phyloP scores from a whole-genome alignment of 23 tunicate genomes.

The Halocynthia roretzi region DNA sequence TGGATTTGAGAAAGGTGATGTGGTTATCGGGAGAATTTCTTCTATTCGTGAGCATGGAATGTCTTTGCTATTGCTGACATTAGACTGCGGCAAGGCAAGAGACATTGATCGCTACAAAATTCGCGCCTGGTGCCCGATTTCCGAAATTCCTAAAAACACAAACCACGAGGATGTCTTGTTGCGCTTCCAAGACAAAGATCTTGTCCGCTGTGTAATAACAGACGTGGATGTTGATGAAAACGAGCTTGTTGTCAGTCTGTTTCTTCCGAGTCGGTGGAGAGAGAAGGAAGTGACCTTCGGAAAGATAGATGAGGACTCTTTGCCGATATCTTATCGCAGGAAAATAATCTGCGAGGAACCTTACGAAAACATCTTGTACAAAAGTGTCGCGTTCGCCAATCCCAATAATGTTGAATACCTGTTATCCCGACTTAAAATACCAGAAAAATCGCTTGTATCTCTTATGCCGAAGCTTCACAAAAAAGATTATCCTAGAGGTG shows the following conservation, averaged over 20 bases:
- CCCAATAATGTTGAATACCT: slow-evolving; percentile 51
- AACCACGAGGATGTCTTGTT: slow-evolving; percentile 60
- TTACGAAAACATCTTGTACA: slow-evolving; percentile 40
- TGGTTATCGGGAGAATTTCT: slow-evolving; percentile 54
- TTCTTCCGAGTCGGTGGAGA: neutral
- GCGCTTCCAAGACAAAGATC: slow-evolving; percentile 38
- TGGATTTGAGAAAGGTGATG: slow-evolving; percentile 48
- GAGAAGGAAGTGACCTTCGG: slow-evolving; percentile 19
- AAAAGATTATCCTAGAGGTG: slow-evolving; percentile 16
- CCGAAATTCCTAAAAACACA: slow-evolving; percentile 46
- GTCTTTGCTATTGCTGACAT: slow-evolving; percentile 29
- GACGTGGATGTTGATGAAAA: slow-evolving; percentile 22
- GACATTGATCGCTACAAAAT: slow-evolving; percentile 44
- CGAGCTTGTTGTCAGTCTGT: slow-evolving; percentile 9
- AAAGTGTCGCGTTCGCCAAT: slow-evolving; percentile 65
- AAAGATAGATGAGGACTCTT: slow-evolving; percentile 43
- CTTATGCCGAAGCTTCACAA: slow-evolving; percentile 32
- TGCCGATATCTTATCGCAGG: slow-evolving; percentile 63
- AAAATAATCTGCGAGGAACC: slow-evolving; percentile 14
- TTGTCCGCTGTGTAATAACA: slow-evolving; percentile 46
- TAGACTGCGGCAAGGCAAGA: slow-evolving; percentile 66
- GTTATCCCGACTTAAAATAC: slow-evolving; percentile 15
- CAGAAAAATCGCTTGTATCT: slow-evolving; percentile 10
- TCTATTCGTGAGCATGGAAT: slow-evolving; percentile 50
- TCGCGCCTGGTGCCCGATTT: slow-evolving; percentile 36